These are phyloP conservation scores for Eupithecia insigniata DNA, from an alignment of 2,888 invertebrate genomes.

Conservation along the genomic window DNA sequence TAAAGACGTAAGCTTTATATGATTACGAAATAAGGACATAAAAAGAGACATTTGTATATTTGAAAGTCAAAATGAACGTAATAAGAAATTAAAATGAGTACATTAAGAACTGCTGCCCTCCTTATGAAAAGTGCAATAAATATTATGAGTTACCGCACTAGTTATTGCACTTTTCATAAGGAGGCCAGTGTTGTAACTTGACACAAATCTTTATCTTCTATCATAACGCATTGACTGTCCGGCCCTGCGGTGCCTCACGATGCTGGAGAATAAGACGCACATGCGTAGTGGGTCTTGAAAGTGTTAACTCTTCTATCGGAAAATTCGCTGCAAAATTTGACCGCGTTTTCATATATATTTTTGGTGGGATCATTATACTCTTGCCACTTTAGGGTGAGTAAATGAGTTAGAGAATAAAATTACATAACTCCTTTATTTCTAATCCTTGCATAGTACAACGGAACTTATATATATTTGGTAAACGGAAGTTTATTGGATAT, in stretches of 20 bases:
- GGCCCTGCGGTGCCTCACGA: too few relatives aligned
- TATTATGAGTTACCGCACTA: too few relatives aligned
- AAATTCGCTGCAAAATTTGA: neutral
- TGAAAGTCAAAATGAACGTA: neutral
- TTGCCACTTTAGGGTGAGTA: neutral
- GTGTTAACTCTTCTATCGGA: too few relatives aligned
- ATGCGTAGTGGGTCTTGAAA: too few relatives aligned
- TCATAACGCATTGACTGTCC: too few relatives aligned
- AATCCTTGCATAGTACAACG: neutral
- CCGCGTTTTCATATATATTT: too few relatives aligned
- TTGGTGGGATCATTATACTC: neutral
- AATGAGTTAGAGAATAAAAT: neutral
- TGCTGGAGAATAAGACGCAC: too few relatives aligned
- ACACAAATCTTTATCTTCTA: too few relatives aligned
- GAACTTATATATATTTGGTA: neutral
- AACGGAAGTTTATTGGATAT: neutral
- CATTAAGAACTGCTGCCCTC: too few relatives aligned
- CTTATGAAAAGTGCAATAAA: too few relatives aligned
- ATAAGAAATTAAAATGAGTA: neutral
- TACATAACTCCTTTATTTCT: neutral
- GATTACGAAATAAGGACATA: neutral
- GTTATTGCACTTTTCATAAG: too few relatives aligned
- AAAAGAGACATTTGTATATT: neutral
- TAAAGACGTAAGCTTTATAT: conserved; percentile 14
- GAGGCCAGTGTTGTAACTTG: too few relatives aligned